Evolutionary conservation across 2,888 invertebrate genomes (phyloP), one percentile per base, ranked within the genome.

Genomic region (Opisthograptis luteolata): DNA sequence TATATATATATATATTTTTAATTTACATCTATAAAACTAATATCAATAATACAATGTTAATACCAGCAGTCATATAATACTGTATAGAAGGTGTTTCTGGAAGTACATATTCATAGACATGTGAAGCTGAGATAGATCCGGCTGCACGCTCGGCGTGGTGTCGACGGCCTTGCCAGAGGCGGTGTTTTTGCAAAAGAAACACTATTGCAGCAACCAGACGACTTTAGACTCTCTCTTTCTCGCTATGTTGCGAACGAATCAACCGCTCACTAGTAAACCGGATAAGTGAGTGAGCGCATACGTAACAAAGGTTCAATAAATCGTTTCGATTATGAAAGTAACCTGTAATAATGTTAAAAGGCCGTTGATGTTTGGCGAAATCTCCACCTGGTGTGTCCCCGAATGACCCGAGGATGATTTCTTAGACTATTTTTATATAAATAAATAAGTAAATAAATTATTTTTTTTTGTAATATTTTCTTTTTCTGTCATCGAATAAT

Each of bases 141-240:
- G 66, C 68, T 66, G 55, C 10, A 8, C n/a, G n/a, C n/a, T n/a
- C 55, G 65, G 50, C 55, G 55, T 37, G 64, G 31, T 73, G 74
- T 68, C 74, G 75, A 69, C 81, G 83, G 79, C 84, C 85, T 87
- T 84, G 87, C 83, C 79, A 60, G 75, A 65, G 80, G 85, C 84
- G 68, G 57, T 72, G 79, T 81, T 81, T 84, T 80, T 81, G 83
- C 85, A 82, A 85, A 84, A 81, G 81, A 80, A 76, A 76, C 69
- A 70, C 52, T 68, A 70, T 87, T 85, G 79, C 86, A 75, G 78
- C 79, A 81, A 71, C 71, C 58, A 69, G 63, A 60, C 66, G 68
- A 59, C 60, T 64, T 64, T 68, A 66, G 62, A 73, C 81, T 83
- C 79, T 79, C 79, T 77, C 77, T 78, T 77, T 78, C 68, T 64